Evolutionary conservation across 2,113 vertebrate genomes (phyloP).

Genomic region (Oreochromis tanganicae): DNA sequence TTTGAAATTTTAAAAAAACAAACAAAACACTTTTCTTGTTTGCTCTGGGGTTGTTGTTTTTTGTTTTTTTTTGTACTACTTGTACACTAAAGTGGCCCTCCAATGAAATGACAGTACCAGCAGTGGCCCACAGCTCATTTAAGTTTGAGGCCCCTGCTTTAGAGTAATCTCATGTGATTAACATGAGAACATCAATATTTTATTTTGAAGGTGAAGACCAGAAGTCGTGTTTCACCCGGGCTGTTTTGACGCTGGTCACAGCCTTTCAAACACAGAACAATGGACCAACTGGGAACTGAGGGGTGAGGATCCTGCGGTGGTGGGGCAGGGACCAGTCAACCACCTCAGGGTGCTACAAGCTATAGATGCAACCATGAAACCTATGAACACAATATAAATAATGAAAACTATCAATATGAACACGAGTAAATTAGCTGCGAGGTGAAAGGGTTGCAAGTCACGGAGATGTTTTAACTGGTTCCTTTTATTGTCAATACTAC

Average conservation of each 20-base stretch:
- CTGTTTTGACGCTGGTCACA: neutral
- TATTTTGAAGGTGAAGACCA: conserved; percentile 28
- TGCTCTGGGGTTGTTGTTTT: neutral
- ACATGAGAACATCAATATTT: neutral
- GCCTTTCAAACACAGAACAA: conserved; percentile 54
- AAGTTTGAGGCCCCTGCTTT: neutral
- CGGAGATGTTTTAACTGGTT: neutral
- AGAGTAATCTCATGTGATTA: neutral
- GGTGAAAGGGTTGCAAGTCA: neutral
- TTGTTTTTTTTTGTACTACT: neutral
- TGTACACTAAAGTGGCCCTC: neutral
- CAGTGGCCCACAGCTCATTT: neutral
- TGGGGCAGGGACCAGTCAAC: neutral
- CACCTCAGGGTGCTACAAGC: conserved; percentile 20
- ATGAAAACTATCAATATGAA: neutral
- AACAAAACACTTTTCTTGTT: neutral
- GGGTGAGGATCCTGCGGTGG: conserved; percentile 30
- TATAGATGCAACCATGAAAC: neutral
- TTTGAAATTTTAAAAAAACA: neutral
- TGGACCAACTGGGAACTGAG: conserved; percentile 28
- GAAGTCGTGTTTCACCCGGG: neutral
- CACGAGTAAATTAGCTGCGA: neutral
- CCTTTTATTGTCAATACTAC: neutral
- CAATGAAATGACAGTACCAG: neutral
- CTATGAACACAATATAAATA: neutral